Base-by-base conservation (phyloP, 1,140 invertebrate species). In the Habropoda laboriosa region DNA sequence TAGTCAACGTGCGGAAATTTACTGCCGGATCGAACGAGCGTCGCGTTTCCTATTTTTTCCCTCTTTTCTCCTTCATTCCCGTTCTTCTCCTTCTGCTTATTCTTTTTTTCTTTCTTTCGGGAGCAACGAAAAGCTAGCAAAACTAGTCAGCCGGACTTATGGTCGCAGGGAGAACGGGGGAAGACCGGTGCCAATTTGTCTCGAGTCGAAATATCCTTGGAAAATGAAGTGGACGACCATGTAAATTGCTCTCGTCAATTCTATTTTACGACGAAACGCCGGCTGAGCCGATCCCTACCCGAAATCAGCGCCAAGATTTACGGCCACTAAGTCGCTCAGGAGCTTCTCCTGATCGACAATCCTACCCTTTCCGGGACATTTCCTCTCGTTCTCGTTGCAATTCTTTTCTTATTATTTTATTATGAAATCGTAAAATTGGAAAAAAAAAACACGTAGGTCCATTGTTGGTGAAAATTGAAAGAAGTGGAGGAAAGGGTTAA, bases 241-340 rank as follows among this genome's bases (percentile, higher is more conserved):
- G 73, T 67, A 75, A 75, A 75, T 67, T 21, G 61, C 38, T 45
- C 73, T 55, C 73, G 73, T 75, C 73, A 75, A 75, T 75, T 67
- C 55, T 42, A 55, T 55, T 75, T 55, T 24, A 67, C 61, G 73
- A 32, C 21, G 38, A 10, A 30, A 38, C 27, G 32, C 0, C 21
- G 16, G n/a, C 57, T 24, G 8, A n/a, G 10, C 10, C 21, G 60
- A 24, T 64, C n/a, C 18, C 18, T 13, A 3, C 16, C 30, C 45
- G 35, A 24, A 21, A 18, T 32, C 72, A 64, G n/a, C 16, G 24
- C 38, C 35, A 47, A 45, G 35, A 55, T 66, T 75, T 66, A 75
- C 21, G 27, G 0, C 27, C 38, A 18, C 60, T 16, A 53, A 53
- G 35, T 35, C 60, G 24, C 35, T 66, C 42, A 40, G 12, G 47